These are phyloP conservation scores for Andrena haemorrhoa DNA, from an alignment of 2,888 invertebrate genomes.

Conservation along the genomic window DNA sequence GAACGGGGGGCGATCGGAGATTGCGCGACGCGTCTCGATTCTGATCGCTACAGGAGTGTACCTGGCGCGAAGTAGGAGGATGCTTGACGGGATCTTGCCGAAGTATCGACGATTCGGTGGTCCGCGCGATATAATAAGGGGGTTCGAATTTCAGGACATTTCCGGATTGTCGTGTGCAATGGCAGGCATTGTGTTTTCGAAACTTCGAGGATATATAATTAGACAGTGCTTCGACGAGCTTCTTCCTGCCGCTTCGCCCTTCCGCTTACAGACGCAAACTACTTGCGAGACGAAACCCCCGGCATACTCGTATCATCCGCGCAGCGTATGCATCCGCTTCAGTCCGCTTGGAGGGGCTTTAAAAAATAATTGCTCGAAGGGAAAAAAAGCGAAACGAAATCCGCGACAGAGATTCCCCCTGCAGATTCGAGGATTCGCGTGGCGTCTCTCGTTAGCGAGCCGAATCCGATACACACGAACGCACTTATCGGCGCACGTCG, in stretches of 20 bases:
- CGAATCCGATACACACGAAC: constrained; percentile 45
- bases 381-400: constrained; percentile 6
- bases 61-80: neutral
- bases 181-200: too few species aligned
- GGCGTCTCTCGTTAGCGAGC: constrained; percentile 52
- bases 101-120: neutral
- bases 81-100: neutral
- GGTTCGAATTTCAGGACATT: too few species aligned
- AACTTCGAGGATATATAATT: too few species aligned
- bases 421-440: constrained; percentile 40
- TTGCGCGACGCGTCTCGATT: constrained; percentile 1
- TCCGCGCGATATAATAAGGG: neutral
- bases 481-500: constrained; percentile 60
- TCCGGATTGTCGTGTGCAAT: too few species aligned
- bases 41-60: constrained; percentile 11
- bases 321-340: too few species aligned
- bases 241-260: too few species aligned
- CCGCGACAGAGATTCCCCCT: neutral
- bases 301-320: too few species aligned
- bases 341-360: too few species aligned
- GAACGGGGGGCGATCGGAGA: constrained; percentile 14
- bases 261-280: too few species aligned
- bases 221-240: too few species aligned
- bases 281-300: too few species aligned
- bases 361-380: neutral